A percentile compares a stretch with the other conserved stretches of the same genome.
Evolutionary conservation across 2,888 invertebrate genomes (phyloP).

Genomic region (Synanthedon vespiformis): DNA sequence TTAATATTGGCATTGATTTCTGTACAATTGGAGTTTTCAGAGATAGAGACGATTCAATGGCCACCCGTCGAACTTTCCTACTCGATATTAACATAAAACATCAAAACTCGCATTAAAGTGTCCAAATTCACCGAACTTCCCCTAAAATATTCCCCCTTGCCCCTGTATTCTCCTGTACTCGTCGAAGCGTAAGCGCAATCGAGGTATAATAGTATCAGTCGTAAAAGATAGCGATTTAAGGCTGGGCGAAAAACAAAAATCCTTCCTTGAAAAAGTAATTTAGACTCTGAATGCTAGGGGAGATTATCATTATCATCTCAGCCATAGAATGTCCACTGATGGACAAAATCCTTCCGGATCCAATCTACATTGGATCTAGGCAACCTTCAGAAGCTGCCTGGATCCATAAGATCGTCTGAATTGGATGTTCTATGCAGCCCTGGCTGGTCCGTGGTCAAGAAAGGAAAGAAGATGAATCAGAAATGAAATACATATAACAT

Average conservation of each 20-base stretch:
- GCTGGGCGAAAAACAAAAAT: neutral
- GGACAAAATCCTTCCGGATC: no score
- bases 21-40: neutral
- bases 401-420: no score
- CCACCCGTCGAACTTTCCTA: constrained; percentile 43
- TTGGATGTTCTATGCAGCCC: no score
- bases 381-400: no score
- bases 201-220: constrained; percentile 1
- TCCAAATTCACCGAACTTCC: constrained; percentile 47
- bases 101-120: constrained; percentile 69
- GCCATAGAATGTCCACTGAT: no score
- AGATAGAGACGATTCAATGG: constrained; percentile 30
- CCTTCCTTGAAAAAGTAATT: neutral
- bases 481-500: no score
- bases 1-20: neutral
- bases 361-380: no score
- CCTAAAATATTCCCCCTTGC: constrained; percentile 38
- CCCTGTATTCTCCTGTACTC: constrained; percentile 31
- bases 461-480: no score
- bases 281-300: no score
- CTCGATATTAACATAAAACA: constrained; percentile 65
- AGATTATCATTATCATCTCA: no score
- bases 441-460: no score
- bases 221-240: no score
- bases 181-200: constrained; percentile 30